A percentile compares a stretch with the other conserved stretches of the same genome.
Conservation (phyloP, 2,797 vertebrate genomes). For the Epinephelus awoara region DNA sequence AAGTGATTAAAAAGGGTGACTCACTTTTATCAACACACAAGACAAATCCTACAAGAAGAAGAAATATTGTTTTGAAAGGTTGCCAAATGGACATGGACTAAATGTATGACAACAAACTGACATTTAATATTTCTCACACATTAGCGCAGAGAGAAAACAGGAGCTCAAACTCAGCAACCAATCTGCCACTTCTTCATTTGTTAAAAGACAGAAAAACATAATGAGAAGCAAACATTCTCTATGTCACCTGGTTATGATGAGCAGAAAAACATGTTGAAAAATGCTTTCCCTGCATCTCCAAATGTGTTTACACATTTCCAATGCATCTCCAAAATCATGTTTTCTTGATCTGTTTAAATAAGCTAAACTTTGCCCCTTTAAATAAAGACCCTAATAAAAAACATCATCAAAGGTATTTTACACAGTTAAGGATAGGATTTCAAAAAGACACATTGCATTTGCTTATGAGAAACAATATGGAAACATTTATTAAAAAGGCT, state of each 20-base stretch:
- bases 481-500: no score
- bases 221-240: not conserved
- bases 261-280: not conserved
- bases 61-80: conserved; percentile 8
- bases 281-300: not conserved
- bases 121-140: conserved; percentile 58
- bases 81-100: conserved; percentile 34
- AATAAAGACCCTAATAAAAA: not conserved
- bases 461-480: not conserved
- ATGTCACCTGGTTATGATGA: not conserved
- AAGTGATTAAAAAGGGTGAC: conserved; percentile 45
- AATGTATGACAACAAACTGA: conserved; percentile 47
- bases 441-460: not conserved
- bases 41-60: not conserved
- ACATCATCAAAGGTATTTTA: not conserved
- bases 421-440: not conserved
- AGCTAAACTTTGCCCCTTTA: not conserved
- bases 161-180: conserved; percentile 32
- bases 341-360: not conserved
- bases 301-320: not conserved
- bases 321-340: not conserved
- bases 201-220: conserved; percentile 12
- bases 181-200: conserved; percentile 21
- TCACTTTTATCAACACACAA: conserved; percentile 29
- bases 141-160: conserved; percentile 21